These are phyloP conservation scores for Sylvia borin DNA, from an alignment of 2,797 vertebrate species.

Conservation along the genomic window DNA sequence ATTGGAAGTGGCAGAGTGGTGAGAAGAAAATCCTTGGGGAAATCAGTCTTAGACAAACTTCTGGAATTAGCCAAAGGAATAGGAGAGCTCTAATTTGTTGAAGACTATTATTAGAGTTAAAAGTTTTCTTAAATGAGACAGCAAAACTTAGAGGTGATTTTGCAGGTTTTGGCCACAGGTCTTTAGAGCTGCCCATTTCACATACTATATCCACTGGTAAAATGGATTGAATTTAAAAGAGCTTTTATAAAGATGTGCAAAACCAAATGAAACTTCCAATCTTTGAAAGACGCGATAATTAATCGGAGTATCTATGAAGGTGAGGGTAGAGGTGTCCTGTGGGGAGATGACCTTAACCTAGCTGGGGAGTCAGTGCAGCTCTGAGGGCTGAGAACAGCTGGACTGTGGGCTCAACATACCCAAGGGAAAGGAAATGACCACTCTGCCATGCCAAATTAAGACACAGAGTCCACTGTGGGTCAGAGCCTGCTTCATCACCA, in stretches of 20 bases:
- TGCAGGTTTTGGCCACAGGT: background rate
- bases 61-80: background rate
- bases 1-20: background rate
- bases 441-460: background rate
- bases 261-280: background rate
- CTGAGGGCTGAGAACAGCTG: background rate
- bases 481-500: background rate
- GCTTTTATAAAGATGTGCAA: background rate
- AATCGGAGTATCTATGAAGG: background rate
- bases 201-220: background rate
- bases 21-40: conserved; percentile 21
- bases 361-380: background rate
- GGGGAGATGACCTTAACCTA: background rate
- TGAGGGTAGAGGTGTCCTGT: background rate
- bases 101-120: background rate
- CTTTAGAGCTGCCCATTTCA: background rate
- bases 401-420: background rate
- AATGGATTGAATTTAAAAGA: background rate
- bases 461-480: background rate
- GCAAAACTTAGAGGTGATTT: background rate
- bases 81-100: background rate
- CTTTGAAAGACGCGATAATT: background rate
- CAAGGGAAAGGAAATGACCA: background rate
- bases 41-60: background rate
- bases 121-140: background rate